Conservation (phyloP, 2,797 vertebrate species). For the Pogoniulus pusillus region DNA sequence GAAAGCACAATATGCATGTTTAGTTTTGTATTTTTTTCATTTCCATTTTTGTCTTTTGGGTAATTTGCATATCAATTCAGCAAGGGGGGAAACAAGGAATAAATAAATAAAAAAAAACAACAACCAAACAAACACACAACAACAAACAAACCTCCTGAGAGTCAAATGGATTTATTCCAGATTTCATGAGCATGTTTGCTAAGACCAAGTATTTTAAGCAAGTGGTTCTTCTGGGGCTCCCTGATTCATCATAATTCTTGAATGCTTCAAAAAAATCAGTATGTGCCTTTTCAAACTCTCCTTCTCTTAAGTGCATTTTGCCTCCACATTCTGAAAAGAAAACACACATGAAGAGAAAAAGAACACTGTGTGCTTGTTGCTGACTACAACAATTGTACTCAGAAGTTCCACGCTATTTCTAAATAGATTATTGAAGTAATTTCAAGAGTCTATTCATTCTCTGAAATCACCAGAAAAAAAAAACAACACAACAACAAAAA, state of each 20-base stretch:
- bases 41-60: not conserved
- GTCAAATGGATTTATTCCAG: slow-evolving; percentile 99
- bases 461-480: not conserved
- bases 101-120: not conserved
- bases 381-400: slow-evolving; percentile 21
- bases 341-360: slow-evolving; percentile 52
- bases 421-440: slow-evolving; percentile 39
- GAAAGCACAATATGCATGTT: slow-evolving; percentile 32
- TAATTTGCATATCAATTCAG: not conserved
- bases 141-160: slow-evolving; percentile 90
- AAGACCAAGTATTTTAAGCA: slow-evolving; percentile 99
- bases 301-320: slow-evolving; percentile 99
- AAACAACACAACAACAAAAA: not conserved
- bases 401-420: slow-evolving; percentile 25
- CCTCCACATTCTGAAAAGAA: slow-evolving; percentile 91
- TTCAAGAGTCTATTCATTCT: slow-evolving; percentile 38
- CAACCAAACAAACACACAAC: no score
- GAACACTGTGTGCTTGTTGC: slow-evolving; percentile 26
- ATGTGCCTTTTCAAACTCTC: slow-evolving; percentile 99
- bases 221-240: slow-evolving; percentile 97
- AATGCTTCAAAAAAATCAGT: slow-evolving; percentile 99
- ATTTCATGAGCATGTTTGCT: slow-evolving; percentile 99
- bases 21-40: not conserved
- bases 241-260: slow-evolving; percentile 99
- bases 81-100: not conserved